Evolutionary conservation across 2,888 invertebrate genomes (phyloP).

Genomic region (Strigamia transsilvanica): DNA sequence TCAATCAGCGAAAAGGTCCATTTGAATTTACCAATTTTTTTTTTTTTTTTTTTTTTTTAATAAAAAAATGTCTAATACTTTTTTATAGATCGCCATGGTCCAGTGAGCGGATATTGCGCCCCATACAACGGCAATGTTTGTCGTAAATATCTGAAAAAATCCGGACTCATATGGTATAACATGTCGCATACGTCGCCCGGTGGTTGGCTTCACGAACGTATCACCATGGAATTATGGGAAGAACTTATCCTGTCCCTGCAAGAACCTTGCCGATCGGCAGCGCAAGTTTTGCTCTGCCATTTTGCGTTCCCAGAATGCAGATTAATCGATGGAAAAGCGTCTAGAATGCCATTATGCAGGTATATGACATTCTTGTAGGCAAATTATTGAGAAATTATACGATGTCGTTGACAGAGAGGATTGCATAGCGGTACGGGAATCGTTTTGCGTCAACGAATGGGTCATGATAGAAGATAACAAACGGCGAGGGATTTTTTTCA

Average conservation of each 20-base stretch:
- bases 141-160: constrained; percentile 69
- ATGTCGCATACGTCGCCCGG: constrained; percentile 72
- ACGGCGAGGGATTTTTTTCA: constrained; percentile 76
- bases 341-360: constrained; percentile 80
- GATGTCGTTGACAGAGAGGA: constrained; percentile 73
- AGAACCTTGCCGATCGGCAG: constrained; percentile 85
- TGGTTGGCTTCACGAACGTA: constrained; percentile 82
- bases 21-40: constrained; percentile 58
- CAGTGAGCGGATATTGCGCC: constrained; percentile 77
- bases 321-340: constrained; percentile 71
- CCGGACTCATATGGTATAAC: constrained; percentile 78
- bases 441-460: constrained; percentile 95
- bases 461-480: constrained; percentile 88
- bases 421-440: constrained; percentile 87
- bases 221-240: constrained; percentile 82
- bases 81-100: constrained; percentile 55
- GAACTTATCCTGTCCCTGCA: constrained; percentile 81
- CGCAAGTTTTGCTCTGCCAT: constrained; percentile 86
- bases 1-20: constrained; percentile 58
- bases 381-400: too few relatives aligned
- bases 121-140: constrained; percentile 87
- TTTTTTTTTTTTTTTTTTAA: constrained; percentile 49
- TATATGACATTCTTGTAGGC: constrained; percentile 5
- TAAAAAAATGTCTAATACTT: constrained; percentile 53
- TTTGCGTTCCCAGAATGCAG: constrained; percentile 91